Evolutionary conservation across 2,888 invertebrate species (phyloP).

Genomic region (Mimumesa dahlbomi): DNA sequence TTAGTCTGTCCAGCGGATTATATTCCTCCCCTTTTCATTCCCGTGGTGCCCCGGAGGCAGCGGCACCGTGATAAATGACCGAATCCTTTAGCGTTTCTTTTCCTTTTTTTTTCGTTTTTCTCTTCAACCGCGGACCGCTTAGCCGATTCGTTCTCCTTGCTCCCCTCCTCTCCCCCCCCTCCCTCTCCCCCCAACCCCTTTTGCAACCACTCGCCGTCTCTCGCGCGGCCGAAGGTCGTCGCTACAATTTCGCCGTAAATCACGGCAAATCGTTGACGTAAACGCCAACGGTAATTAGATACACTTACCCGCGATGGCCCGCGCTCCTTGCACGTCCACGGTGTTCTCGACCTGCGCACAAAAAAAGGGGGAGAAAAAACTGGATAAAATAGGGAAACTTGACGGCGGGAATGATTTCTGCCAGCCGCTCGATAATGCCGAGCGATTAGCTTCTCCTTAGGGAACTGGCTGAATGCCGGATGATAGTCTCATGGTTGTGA

Average conservation of each 20-base stretch:
- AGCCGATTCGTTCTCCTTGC: conserved; percentile 47
- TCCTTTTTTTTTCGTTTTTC: too few species aligned
- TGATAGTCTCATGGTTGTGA: too few species aligned
- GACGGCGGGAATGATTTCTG: too few species aligned
- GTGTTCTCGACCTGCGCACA: conserved; percentile 3
- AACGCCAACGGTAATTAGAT: conserved; percentile 79
- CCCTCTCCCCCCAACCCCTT: conserved; percentile 19
- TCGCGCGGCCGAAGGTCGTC: conserved; percentile 72
- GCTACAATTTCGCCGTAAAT: conserved; percentile 79
- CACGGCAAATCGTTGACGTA: conserved; percentile 79
- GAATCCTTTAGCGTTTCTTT: conserved; percentile 74
- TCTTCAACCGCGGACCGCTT: conserved; percentile 65
- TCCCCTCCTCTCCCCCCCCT: conserved; percentile 19
- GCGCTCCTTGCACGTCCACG: conserved; percentile 65
- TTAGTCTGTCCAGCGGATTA: conserved; percentile 78
- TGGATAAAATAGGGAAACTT: too few species aligned
- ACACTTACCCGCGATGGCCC: conserved; percentile 73
- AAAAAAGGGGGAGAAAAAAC: not conserved
- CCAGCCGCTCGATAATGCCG: too few species aligned
- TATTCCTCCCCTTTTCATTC: conserved; percentile 74
- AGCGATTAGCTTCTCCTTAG: too few species aligned
- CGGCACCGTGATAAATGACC: conserved; percentile 77
- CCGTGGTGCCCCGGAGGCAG: conserved; percentile 70
- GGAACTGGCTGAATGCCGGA: too few species aligned
- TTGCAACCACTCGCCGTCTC: conserved; percentile 38